A percentile compares a stretch with the other conserved stretches of the same genome.
These are phyloP conservation scores for Chrysodeixis includens DNA, from an alignment of 2,888 invertebrate genomes.

Conservation along the genomic window DNA sequence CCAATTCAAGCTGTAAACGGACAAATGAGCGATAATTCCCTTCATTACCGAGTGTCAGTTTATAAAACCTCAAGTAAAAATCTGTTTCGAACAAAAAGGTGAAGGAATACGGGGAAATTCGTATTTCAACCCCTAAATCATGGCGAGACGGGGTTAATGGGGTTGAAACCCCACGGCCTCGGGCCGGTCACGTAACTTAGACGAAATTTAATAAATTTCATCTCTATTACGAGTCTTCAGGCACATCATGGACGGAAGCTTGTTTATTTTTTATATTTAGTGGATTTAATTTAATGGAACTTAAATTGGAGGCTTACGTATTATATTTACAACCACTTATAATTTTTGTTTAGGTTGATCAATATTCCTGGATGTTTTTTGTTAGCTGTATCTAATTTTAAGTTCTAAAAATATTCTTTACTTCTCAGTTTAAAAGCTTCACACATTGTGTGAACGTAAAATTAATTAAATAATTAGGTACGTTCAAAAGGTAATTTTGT, in stretches of 20 bases:
- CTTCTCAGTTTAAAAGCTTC: no score
- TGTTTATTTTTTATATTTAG: slow-evolving; percentile 62
- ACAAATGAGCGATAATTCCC: slow-evolving; percentile 69
- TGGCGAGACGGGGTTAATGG: slow-evolving; percentile 87
- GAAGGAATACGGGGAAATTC: slow-evolving; percentile 78
- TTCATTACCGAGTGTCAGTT: slow-evolving; percentile 77
- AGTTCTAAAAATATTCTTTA: not conserved
- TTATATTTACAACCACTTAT: slow-evolving; percentile 18
- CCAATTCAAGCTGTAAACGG: slow-evolving; percentile 43
- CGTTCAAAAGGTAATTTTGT: no score
- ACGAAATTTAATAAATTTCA: slow-evolving; percentile 83
- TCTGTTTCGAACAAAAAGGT: slow-evolving; percentile 78
- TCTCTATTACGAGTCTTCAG: slow-evolving; percentile 77
- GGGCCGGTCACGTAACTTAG: slow-evolving; percentile 83
- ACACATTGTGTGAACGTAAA: no score
- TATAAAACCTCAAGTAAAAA: slow-evolving; percentile 79
- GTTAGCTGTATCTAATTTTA: not conserved
- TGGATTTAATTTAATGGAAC: slow-evolving; percentile 59
- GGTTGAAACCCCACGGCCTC: slow-evolving; percentile 80
- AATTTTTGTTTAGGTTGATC: slow-evolving; percentile 27
- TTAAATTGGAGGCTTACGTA: slow-evolving; percentile 33
- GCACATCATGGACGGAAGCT: slow-evolving; percentile 56
- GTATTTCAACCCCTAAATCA: slow-evolving; percentile 85
- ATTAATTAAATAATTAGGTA: no score
- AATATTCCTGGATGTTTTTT: slow-evolving; percentile 17